Percentiles rank a stretch among this genome's conserved stretches.
These are phyloP conservation scores for Edolisoma coerulescens DNA, from an alignment of 2,113 vertebrate species.

Conservation along the genomic window DNA sequence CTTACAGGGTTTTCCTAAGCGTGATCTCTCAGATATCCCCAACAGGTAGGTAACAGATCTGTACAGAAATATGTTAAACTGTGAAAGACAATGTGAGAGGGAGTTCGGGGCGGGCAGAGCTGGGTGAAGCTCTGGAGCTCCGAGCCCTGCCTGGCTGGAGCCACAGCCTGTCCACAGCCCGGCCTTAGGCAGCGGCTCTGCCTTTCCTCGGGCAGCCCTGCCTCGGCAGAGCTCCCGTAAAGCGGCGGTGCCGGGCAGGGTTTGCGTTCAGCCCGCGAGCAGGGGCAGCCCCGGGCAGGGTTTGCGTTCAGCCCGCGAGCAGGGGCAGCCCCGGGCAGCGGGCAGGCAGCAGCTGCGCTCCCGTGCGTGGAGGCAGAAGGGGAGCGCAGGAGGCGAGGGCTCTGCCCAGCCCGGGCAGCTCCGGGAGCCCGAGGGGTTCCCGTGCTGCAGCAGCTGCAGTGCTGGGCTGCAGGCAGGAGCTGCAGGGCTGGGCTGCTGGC, in stretches of 20 bases:
- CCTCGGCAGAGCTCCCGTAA: not conserved
- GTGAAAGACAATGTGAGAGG: not conserved
- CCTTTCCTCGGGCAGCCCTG: not conserved
- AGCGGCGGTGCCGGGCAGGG: not conserved
- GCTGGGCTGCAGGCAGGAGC: not conserved
- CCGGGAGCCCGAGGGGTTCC: not conserved
- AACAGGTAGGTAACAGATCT: not conserved
- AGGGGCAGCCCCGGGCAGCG: too few species aligned
- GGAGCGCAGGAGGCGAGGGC: not conserved
- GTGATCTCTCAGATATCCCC: not conserved
- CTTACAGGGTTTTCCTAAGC: not conserved
- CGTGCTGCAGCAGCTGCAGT: too few species aligned
- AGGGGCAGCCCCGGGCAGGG: too few species aligned
- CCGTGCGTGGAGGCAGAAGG: too few species aligned
- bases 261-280: too few species aligned
- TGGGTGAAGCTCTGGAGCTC: not conserved
- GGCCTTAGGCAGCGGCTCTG: not conserved
- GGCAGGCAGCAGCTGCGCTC: too few species aligned
- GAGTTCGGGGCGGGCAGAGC: not conserved
- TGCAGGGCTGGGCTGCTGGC: too few species aligned
- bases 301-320: too few species aligned
- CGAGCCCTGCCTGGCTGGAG: not conserved
- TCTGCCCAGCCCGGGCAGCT: not conserved
- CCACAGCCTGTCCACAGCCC: rapidly evolving
- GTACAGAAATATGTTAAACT: not conserved